Conservation (phyloP, 1,140 invertebrate species). For the Ridgeia piscesae region DNA sequence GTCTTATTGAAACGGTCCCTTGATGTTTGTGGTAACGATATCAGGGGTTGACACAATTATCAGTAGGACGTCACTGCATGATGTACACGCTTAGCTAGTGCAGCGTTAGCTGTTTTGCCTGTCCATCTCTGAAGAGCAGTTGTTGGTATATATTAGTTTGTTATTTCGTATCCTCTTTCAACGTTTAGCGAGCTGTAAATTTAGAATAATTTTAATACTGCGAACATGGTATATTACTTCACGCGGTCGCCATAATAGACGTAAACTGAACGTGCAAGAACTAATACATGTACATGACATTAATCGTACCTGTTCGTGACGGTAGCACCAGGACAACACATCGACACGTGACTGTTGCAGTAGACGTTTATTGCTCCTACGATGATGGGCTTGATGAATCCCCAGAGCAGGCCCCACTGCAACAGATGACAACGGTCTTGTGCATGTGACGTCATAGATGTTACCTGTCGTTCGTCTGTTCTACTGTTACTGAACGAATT, state of each 20-base stretch:
- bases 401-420: not conserved
- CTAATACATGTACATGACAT: not conserved
- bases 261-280: not conserved
- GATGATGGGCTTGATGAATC: not conserved
- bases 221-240: too few species aligned
- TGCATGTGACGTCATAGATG: not conserved
- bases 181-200: too few species aligned
- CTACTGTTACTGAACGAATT: too few species aligned
- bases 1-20: not conserved
- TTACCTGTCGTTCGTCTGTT: not conserved
- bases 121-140: too few species aligned
- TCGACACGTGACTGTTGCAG: not conserved
- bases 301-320: not conserved
- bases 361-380: not conserved
- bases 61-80: not conserved
- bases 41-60: not conserved
- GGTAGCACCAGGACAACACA: not conserved
- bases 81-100: not conserved
- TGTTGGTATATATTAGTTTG: too few species aligned
- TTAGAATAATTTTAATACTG: too few species aligned
- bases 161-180: too few species aligned
- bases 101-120: not conserved
- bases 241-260: too few species aligned
- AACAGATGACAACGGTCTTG: not conserved
- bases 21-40: not conserved